Conservation (phyloP, 2,113 vertebrate species). For the Labeo rohita region DNA sequence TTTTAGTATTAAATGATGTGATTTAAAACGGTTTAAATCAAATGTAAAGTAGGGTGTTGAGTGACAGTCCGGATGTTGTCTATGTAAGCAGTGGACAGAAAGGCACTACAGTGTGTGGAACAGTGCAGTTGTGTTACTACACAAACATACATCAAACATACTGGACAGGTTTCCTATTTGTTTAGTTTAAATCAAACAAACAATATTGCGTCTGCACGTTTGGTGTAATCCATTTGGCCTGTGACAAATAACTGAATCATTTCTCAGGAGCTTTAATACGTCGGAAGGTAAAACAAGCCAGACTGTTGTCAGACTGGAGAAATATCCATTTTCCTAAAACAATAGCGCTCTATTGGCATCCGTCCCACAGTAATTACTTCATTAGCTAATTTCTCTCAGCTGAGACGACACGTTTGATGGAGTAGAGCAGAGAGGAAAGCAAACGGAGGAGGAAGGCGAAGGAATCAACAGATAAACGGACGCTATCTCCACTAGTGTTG, state of each 20-base stretch:
- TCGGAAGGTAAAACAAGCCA: constrained; percentile 50
- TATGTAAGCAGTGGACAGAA: neutral
- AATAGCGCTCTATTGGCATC: constrained; percentile 54
- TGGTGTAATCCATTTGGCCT: constrained; percentile 44
- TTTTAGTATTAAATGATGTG: neutral
- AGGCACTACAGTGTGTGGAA: neutral
- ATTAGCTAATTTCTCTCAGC: constrained; percentile 62
- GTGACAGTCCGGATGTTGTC: neutral
- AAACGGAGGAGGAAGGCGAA: constrained; percentile 37
- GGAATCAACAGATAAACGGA: constrained; percentile 57
- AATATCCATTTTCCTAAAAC: constrained; percentile 59
- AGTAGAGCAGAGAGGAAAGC: constrained; percentile 39
- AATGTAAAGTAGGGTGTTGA: neutral
- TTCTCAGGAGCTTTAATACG: constrained; percentile 51
- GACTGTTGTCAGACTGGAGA: constrained; percentile 50
- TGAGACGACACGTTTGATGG: constrained; percentile 50
- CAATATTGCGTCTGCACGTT: constrained; percentile 1
- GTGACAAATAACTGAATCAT: constrained; percentile 48
- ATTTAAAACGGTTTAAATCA: neutral
- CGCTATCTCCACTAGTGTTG: constrained; percentile 53
- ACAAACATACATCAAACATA: neutral
- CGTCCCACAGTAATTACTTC: constrained; percentile 56
- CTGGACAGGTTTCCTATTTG: neutral
- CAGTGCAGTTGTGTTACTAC: neutral
- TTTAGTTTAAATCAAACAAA: constrained; percentile 30